Base-by-base conservation (phyloP, 2,888 invertebrate species). In the Drosophila melanosoma region DNA sequence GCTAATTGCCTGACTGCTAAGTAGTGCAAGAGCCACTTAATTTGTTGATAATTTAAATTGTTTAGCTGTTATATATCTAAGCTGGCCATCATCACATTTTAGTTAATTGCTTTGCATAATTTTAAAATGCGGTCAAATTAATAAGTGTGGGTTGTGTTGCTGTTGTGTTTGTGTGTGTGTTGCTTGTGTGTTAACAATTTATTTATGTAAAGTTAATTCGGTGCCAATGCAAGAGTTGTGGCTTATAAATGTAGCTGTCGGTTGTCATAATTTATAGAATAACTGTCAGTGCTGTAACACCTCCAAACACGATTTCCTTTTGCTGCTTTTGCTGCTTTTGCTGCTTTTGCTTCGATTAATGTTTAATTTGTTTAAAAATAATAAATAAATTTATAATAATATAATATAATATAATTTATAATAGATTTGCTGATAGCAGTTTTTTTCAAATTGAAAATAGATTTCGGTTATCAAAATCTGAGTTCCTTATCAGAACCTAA, bases 241-340 rank as follows among this genome's bases (percentile, higher is more conserved):
- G 82, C 89, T 87, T 88, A 88, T 91, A 90, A 90, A 88, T 88
- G 85, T 82, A 79, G 79, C 85, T 86, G 85, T 77, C 89, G 81
- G 89, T 81, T 90, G 88, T 91, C 91, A 87, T 89, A 90, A 89
- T 91, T 91, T 90, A 89, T 90, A 83, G 90, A 90, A 90, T 80
- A 83, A 79, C 82, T 91, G 89, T 87, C 91, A 90, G 74, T 79
- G 81, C 77, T 67, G 81, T 75, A 89, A 91, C 90, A 90, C 91
- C 90, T 90, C 77, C 70, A 62, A 82, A 87, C 89, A 90, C 84
- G 87, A 85, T 86, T 91, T 86, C 63, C 71, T 64, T 65, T 69
- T 49, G 69, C 66, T 62, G 53, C 64, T 29, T 26, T 12, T 56
- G 45, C 57, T 56, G 45, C 57, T 38, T 3, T 33, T 40, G 49